phyloP scores from a whole-genome alignment of 2,797 vertebrate genomes.

The Micromesistius poutassou region DNA sequence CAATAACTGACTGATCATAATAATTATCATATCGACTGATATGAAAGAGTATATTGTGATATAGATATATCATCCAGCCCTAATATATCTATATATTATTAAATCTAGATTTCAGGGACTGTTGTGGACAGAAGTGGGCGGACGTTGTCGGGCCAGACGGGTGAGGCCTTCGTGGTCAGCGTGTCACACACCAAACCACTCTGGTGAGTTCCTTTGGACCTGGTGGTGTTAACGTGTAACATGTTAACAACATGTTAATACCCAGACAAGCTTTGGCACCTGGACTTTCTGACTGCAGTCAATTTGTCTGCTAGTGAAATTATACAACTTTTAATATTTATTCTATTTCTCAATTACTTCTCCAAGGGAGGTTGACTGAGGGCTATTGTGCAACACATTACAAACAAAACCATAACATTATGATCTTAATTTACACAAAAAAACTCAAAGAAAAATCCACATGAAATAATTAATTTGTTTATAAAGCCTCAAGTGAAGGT shows the following conservation, averaged over 20 bases:
- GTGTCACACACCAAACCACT: slow-evolving; percentile 85
- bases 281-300: too few relatives aligned
- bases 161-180: slow-evolving; percentile 93
- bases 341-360: not conserved
- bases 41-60: too few relatives aligned
- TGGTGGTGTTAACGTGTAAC: not conserved
- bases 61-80: too few relatives aligned
- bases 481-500: too few relatives aligned
- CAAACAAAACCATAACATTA: too few relatives aligned
- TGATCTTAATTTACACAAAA: not conserved
- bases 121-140: slow-evolving; percentile 95
- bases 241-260: not conserved
- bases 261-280: too few relatives aligned
- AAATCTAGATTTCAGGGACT: slow-evolving; percentile 87
- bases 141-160: slow-evolving; percentile 94
- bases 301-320: too few relatives aligned
- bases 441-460: not conserved
- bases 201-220: slow-evolving; percentile 77
- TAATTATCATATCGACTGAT: too few relatives aligned
- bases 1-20: too few relatives aligned
- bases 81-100: not conserved
- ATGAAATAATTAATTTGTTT: too few relatives aligned
- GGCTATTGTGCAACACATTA: too few relatives aligned
- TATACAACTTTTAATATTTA: not conserved
- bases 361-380: not conserved